Percentiles rank a stretch among this genome's conserved stretches.
These are phyloP conservation scores for Sebastes cheni DNA, from an alignment of 2,797 vertebrate genomes.

Conservation along the genomic window DNA sequence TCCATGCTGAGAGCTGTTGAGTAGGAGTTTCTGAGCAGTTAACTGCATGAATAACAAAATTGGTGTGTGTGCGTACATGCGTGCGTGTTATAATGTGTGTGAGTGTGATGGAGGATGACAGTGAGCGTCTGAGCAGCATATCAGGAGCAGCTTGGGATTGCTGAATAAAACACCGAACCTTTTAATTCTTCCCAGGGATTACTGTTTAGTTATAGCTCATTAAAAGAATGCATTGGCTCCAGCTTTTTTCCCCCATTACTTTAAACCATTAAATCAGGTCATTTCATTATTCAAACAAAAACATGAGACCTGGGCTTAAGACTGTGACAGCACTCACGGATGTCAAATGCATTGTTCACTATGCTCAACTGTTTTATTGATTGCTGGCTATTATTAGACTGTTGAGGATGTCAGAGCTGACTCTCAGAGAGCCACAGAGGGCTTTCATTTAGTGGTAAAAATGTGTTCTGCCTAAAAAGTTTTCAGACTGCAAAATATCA, in stretches of 20 bases:
- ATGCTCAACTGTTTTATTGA: slow-evolving; percentile 39
- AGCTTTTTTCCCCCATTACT: slow-evolving; percentile 36
- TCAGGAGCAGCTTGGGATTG: slow-evolving; percentile 55
- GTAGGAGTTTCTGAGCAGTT: slow-evolving; percentile 3
- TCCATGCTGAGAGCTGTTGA: not conserved
- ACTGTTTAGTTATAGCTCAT: slow-evolving; percentile 67
- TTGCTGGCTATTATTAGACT: slow-evolving; percentile 4
- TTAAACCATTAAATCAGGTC: slow-evolving; percentile 53
- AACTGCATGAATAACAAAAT: not conserved
- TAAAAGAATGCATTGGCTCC: slow-evolving; percentile 56
- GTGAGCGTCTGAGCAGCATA: slow-evolving; percentile 41
- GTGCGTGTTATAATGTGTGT: not conserved
- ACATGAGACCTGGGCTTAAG: slow-evolving; percentile 37
- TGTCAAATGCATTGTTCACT: slow-evolving; percentile 16
- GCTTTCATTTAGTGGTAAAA: not conserved
- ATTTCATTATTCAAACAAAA: slow-evolving; percentile 59
- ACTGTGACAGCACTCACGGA: slow-evolving; percentile 20
- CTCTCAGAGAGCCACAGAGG: not conserved
- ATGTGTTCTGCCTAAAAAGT: not conserved
- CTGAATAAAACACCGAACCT: slow-evolving; percentile 74
- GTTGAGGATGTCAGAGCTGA: slow-evolving; percentile 1
- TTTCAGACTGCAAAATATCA: not conserved
- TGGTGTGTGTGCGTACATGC: not conserved
- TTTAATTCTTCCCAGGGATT: slow-evolving; percentile 74
- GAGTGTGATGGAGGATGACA: slow-evolving; percentile 25